phyloP scores from a whole-genome alignment of 2,888 invertebrate species.

The Heliconius ismenius region DNA sequence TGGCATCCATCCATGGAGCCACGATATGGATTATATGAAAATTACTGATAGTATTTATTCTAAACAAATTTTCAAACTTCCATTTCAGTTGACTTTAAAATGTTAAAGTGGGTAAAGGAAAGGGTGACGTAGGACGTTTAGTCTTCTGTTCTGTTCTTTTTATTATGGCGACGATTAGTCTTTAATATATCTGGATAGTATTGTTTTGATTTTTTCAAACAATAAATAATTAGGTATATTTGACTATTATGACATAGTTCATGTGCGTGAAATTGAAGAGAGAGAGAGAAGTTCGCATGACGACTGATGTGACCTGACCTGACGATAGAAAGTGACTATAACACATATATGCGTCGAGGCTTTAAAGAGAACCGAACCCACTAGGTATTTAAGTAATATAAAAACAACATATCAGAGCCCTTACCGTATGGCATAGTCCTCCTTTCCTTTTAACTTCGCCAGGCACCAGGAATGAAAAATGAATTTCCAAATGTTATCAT shows the following conservation, averaged over 20 bases:
- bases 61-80: neutral
- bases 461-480: too few relatives aligned
- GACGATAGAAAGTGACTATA: too few relatives aligned
- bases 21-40: constrained; percentile 58
- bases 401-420: neutral
- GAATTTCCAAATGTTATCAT: too few relatives aligned
- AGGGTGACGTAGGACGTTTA: neutral
- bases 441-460: neutral
- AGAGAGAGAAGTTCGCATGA: too few relatives aligned
- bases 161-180: neutral
- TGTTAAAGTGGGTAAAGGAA: neutral
- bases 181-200: neutral
- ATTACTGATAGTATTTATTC: constrained; percentile 32
- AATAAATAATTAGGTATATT: neutral
- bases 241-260: neutral
- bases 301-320: neutral
- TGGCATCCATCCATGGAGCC: constrained; percentile 65
- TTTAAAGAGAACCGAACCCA: too few relatives aligned
- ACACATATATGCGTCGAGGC: too few relatives aligned
- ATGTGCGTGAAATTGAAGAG: neutral
- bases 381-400: neutral
- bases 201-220: neutral
- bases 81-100: neutral
- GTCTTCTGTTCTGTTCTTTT: too few relatives aligned
- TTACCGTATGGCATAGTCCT: neutral